Evolutionary conservation across 2,888 invertebrate species (phyloP).

Genomic region (Chrysina gloriosa): DNA sequence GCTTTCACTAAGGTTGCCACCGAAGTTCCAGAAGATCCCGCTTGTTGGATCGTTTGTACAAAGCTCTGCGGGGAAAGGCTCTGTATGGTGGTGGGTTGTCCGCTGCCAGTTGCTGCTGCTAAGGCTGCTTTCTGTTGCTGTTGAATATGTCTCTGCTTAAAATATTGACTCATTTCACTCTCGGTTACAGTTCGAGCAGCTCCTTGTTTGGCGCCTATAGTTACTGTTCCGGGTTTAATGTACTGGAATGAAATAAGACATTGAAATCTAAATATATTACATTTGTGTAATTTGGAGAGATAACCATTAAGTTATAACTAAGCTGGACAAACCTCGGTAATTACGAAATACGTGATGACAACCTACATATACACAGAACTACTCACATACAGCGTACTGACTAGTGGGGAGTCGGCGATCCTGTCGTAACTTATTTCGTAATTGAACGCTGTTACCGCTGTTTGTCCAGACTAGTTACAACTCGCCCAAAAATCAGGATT

Average conservation of each 20-base stretch:
- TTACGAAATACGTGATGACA: no score
- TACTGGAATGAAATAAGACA: conserved; percentile 52
- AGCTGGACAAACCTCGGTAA: no score
- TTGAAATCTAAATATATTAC: background rate
- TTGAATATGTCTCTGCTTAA: conserved; percentile 64
- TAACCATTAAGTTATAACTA: no score
- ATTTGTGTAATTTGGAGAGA: no score
- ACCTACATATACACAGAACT: no score
- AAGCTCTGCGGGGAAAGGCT: conserved; percentile 61
- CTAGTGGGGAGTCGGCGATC: no score
- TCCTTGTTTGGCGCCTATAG: conserved; percentile 59
- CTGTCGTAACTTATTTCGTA: no score
- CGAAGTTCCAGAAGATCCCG: conserved; percentile 67
- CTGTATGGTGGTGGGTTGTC: conserved; percentile 58
- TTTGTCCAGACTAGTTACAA: no score
- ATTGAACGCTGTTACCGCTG: no score
- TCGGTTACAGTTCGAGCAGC: conserved; percentile 66
- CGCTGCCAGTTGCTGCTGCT: conserved; percentile 54
- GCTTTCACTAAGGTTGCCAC: conserved; percentile 76
- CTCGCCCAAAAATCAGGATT: no score
- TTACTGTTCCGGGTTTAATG: conserved; percentile 62
- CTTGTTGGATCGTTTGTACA: conserved; percentile 65
- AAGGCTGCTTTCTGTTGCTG: conserved; percentile 60
- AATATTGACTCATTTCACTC: conserved; percentile 68
- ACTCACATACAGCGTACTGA: no score